These are phyloP conservation scores for Hippasteria phrygiana DNA, from an alignment of 53 echinoderm and acorn worm species.

Conservation along the genomic window DNA sequence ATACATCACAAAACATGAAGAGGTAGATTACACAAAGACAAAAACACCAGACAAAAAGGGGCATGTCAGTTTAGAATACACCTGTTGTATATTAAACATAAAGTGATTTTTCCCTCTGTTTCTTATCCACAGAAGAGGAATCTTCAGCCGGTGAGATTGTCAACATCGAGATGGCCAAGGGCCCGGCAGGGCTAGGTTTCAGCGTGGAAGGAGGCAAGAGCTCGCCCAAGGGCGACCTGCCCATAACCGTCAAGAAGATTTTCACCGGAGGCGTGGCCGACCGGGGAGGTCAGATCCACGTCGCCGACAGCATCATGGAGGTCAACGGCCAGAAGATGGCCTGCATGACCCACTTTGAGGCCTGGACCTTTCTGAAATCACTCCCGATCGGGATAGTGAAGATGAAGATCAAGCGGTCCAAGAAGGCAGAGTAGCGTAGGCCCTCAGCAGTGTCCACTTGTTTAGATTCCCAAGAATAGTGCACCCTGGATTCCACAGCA, in stretches of 20 bases:
- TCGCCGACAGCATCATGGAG: constrained; percentile 86
- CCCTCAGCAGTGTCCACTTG: no score
- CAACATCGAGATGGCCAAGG: constrained; percentile 90
- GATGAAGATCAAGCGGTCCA: constrained; percentile 81
- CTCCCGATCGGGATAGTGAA: constrained; percentile 93
- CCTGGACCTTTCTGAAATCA: constrained; percentile 96
- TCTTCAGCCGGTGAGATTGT: constrained; percentile 7
- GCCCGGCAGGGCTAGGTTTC: constrained; percentile 92
- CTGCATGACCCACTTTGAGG: constrained; percentile 91
- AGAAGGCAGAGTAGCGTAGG: constrained; percentile 20
- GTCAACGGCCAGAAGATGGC: constrained; percentile 83
- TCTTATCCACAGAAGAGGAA: constrained; percentile 34
- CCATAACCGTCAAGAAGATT: constrained; percentile 97
- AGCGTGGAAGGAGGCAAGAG: constrained; percentile 95
- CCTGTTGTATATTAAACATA: no score
- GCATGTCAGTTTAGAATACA: no score
- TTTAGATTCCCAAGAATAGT: no score
- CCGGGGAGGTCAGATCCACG: constrained; percentile 80
- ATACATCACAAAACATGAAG: no score
- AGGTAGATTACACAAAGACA: no score
- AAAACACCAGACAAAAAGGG: background rate
- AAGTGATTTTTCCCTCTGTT: background rate
- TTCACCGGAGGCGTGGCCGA: constrained; percentile 95
- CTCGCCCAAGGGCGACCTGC: constrained; percentile 92
- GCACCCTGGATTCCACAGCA: no score